Base-by-base conservation (phyloP, 2,797 vertebrate species). In the Microchirus variegatus region DNA sequence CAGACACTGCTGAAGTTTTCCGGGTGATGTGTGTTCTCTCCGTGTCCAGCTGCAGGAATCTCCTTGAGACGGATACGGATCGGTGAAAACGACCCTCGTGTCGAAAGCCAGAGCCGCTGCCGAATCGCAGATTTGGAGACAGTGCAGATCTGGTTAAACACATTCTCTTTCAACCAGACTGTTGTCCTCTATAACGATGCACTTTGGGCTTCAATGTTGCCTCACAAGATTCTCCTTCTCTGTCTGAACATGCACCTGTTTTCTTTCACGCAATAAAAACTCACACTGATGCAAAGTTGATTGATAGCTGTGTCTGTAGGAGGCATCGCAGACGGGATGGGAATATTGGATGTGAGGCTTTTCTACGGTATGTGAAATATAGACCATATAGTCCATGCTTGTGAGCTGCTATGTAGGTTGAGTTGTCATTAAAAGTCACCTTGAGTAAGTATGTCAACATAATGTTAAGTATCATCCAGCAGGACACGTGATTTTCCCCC, bases 401-500 rank as follows among this genome's bases (percentile, higher is more conserved):
- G 10, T 63, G 31, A 53, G 50, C 64, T 65, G 59, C 35, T 68
- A 77, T 71, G 72, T 62, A 78, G 77, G 69, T 64, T 76, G 68
- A 59, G 63, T 71, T 71, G 78, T 78, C 78, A 75, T 81, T 83
- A 67, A 82, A 90, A 89, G 89, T 92, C 88, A 92, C 90, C 90
- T 91, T 91, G 88, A 84, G 63, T 70, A 91, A 90, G 82, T 89
- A 78, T 91, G 90, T 89, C 88, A 86, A 76, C 66, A 82, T 82
- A 74, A 87, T 79, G 78, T 87, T 83, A 87, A 84, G 81, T 81
- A 81, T 73, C 81, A 68, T 79, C 53, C 17, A 53, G 63, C 77
- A 74, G 80, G 78, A 82, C 77, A 74, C 73, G 82, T 75, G 72
- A 83, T 83, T 84, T 66, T 60, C 74, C 73, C 73, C 77, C 76